phyloP scores from a whole-genome alignment of 2,888 invertebrate genomes.

The Leptopilina drosophilae region DNA sequence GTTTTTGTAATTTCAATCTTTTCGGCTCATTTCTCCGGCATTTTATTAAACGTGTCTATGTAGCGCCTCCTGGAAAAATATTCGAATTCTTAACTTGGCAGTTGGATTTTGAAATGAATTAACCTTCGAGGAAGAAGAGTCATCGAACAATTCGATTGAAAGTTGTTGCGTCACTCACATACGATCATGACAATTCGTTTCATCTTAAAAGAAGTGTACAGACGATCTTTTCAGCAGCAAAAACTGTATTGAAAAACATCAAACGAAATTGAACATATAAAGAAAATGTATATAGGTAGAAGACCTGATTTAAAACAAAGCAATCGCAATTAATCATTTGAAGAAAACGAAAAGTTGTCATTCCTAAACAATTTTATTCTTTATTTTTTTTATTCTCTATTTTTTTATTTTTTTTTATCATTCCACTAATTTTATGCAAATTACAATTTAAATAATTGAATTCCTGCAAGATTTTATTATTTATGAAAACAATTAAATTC shows the following conservation, averaged over 20 bases:
- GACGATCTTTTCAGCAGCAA: neutral
- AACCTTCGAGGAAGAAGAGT: constrained; percentile 33
- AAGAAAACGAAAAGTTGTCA: too few species aligned
- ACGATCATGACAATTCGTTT: constrained; percentile 49
- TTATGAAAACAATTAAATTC: too few species aligned
- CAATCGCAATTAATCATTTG: neutral
- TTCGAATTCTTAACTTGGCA: neutral
- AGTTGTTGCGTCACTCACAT: constrained; percentile 64
- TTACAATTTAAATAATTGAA: too few species aligned
- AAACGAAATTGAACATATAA: constrained; percentile 16
- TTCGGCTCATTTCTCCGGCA: too few species aligned
- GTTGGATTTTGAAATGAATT: neutral
- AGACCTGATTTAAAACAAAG: neutral
- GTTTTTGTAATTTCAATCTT: too few species aligned
- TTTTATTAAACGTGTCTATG: constrained; percentile 1
- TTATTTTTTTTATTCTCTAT: too few species aligned
- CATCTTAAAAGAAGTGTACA: constrained; percentile 8
- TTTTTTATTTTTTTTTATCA: too few species aligned
- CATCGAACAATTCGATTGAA: constrained; percentile 62
- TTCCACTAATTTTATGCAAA: too few species aligned
- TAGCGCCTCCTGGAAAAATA: neutral
- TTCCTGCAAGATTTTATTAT: too few species aligned
- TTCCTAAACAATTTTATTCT: too few species aligned
- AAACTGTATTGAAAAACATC: constrained; percentile 5
- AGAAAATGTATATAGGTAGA: neutral